A percentile compares a stretch with the other conserved stretches of the same genome.
Evolutionary conservation across 2,113 vertebrate species (phyloP).

Genomic region (Ceuthmochares aereus): DNA sequence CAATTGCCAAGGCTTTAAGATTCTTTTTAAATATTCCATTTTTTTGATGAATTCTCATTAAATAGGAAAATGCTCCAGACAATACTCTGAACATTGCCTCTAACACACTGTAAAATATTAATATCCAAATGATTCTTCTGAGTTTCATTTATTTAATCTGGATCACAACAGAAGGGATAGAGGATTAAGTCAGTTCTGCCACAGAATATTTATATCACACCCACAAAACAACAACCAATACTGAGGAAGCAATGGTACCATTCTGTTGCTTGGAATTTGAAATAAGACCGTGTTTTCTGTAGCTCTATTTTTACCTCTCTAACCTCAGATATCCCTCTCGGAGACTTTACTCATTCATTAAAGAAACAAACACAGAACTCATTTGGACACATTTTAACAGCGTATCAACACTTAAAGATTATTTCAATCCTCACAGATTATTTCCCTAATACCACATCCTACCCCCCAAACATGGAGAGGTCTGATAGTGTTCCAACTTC

Average conservation of each 20-base stretch:
- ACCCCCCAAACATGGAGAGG: not conserved
- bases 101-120: slow-evolving; percentile 13
- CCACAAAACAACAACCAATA: not conserved
- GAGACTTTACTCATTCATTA: not conserved
- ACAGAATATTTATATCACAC: slow-evolving; percentile 40
- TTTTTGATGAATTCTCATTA: not conserved
- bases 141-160: slow-evolving; percentile 60
- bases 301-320: slow-evolving; percentile 33
- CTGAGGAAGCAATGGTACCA: not conserved
- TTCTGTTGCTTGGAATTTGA: not conserved
- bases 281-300: not conserved
- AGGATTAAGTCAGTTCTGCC: slow-evolving; percentile 59
- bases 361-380: not conserved
- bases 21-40: slow-evolving; percentile 12
- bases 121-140: slow-evolving; percentile 21
- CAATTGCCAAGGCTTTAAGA: slow-evolving; percentile 43
- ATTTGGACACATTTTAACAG: not conserved
- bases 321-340: not conserved
- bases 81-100: not conserved
- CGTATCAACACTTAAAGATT: not conserved
- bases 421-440: slow-evolving; percentile 14
- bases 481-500: not conserved
- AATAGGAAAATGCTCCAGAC: slow-evolving; percentile 14
- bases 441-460: not conserved
- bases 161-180: slow-evolving; percentile 60